A percentile compares a stretch with the other conserved stretches of the same genome.
phyloP scores from a whole-genome alignment of 2,113 vertebrate genomes.

The Gavialis gangeticus region DNA sequence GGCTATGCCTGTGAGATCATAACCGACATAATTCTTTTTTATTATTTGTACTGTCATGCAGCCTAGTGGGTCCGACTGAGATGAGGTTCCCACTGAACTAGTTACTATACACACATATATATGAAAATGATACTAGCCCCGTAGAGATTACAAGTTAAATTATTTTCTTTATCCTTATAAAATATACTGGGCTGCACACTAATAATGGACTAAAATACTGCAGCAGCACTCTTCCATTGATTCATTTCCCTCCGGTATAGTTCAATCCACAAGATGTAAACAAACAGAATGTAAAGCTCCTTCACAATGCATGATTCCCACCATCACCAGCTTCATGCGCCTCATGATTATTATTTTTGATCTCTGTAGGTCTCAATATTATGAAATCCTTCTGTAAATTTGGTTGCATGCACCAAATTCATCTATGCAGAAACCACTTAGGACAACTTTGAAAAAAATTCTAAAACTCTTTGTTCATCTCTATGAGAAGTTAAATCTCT shows the following conservation, averaged over 20 bases:
- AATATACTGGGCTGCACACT: neutral
- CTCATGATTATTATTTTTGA: conserved; percentile 62
- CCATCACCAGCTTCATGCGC: conserved; percentile 33
- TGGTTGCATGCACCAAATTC: conserved; percentile 31
- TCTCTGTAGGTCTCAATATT: conserved; percentile 44
- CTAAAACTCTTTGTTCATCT: conserved; percentile 30
- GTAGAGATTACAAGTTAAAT: neutral
- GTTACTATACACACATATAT: neutral
- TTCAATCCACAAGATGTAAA: conserved; percentile 50
- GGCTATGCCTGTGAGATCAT: neutral
- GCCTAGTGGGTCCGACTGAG: neutral
- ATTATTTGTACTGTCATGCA: neutral
- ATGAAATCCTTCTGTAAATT: conserved; percentile 64
- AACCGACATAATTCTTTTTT: neutral
- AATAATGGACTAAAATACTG: conserved; percentile 3
- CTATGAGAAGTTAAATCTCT: conserved; percentile 28
- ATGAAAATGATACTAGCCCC: neutral
- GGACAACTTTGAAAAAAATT: conserved; percentile 17
- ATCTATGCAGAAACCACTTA: conserved; percentile 45
- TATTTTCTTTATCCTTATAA: neutral
- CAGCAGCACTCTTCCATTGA: conserved; percentile 35
- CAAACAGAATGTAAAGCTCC: conserved; percentile 59
- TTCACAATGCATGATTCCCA: neutral
- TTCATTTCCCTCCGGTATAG: conserved; percentile 61
- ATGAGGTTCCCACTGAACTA: neutral